Conservation (phyloP, 2,797 vertebrate genomes). For the Propithecus perrieri region DNA sequence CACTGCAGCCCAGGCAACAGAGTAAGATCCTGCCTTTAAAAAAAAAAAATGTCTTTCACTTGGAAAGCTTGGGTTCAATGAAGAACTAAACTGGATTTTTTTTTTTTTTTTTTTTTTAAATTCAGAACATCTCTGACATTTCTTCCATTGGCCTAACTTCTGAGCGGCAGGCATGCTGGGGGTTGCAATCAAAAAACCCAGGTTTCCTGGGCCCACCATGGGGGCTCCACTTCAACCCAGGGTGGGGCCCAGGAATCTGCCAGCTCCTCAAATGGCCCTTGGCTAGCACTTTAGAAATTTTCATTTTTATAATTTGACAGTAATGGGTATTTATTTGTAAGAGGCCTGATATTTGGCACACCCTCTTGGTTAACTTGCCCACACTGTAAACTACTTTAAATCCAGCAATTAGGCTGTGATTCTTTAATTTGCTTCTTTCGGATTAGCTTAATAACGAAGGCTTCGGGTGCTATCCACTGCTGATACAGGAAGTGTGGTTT, state of each 20-base stretch:
- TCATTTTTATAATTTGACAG: background rate
- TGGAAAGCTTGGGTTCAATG: background rate
- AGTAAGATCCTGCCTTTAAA: background rate
- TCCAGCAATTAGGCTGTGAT: background rate
- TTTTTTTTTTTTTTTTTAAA: background rate
- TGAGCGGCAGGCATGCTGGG: background rate
- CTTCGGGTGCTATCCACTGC: background rate
- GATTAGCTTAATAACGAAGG: background rate
- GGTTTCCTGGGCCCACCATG: rapidly evolving
- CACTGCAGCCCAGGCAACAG: background rate
- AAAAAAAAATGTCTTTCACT: no score
- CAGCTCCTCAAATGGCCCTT: background rate
- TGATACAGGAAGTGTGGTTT: background rate
- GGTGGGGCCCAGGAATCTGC: background rate
- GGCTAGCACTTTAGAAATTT: background rate
- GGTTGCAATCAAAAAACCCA: background rate
- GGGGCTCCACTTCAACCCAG: background rate
- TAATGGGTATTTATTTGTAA: background rate
- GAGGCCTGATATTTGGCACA: background rate
- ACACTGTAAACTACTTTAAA: background rate
- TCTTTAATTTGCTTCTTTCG: background rate
- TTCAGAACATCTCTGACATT: background rate
- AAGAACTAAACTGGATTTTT: background rate
- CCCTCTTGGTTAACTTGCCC: background rate
- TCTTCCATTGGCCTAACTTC: background rate